These are phyloP conservation scores for Aythya baeri DNA, from an alignment of 2,113 vertebrate genomes.

Conservation along the genomic window DNA sequence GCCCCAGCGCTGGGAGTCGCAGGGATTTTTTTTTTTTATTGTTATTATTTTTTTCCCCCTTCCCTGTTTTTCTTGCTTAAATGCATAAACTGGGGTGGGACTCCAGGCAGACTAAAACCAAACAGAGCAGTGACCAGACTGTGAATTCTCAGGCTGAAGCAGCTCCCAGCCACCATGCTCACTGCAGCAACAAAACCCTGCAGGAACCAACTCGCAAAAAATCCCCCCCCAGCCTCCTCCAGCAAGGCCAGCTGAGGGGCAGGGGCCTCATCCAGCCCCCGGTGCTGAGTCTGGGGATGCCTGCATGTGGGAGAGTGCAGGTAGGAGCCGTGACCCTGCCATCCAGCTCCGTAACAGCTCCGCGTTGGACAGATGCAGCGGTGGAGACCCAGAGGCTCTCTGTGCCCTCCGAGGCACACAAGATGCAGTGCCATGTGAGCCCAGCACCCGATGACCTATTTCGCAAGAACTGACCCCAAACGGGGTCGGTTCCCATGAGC, in stretches of 20 bases:
- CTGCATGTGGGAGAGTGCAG: fast-evolving
- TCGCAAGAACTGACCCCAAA: not conserved
- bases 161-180: not conserved
- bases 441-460: not conserved
- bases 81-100: not conserved
- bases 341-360: not conserved
- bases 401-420: not conserved
- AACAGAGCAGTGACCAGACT: not conserved
- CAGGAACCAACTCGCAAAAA: not conserved
- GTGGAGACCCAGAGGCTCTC: not conserved
- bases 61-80: not conserved
- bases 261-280: not conserved
- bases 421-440: not conserved
- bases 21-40: not conserved
- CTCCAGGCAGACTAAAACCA: not conserved
- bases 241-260: fast-evolving
- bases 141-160: not conserved
- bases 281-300: not conserved
- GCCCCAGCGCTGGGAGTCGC: not conserved
- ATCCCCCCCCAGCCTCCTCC: not conserved
- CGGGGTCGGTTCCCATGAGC: too few species aligned
- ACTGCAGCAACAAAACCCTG: not conserved
- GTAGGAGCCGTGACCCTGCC: fast-evolving
- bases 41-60: fast-evolving
- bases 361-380: too few species aligned